Evolutionary conservation across 2,113 vertebrate species (phyloP), one percentile per base, ranked within the genome.

Genomic region (Pipa parva): DNA sequence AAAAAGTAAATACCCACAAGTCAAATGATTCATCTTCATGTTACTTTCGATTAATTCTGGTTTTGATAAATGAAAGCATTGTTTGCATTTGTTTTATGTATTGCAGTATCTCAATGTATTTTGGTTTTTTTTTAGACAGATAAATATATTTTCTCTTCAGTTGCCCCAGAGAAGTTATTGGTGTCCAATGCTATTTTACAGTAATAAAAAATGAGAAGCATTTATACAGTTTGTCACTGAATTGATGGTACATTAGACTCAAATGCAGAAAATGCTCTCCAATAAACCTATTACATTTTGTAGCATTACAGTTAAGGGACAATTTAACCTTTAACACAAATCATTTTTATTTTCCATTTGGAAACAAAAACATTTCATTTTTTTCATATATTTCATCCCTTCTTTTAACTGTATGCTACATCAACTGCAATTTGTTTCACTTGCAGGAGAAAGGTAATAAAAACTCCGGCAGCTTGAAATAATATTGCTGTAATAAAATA

Each of bases 261-360:
- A 37, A 71, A 77, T 78, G 78, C 7, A 79, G 63, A 84, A 27
- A 71, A 62, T 74, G 77, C 56, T 55, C 75, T 83, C 63, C 72
- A 72, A 70, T 73, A 81, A 82, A 77, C 64, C 72, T 75, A 54
- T 75, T 85, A 71, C 56, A 73, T 71, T 79, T 73, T 77, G 51
- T 73, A 84, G 70, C 61, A 74, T 71, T 80, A 67, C 63, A 56
- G 71, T 73, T 83, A 78, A 79, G 77, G 76, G 74, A 78, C 79
- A 80, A 83, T 81, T 84, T 86, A 89, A 87, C 75, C 72, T 82
- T 88, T 83, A 81, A 76, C 66, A 85, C 63, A 85, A 85, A 83
- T 87, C 36, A 80, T 75, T 81, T 83, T 84, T 79, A 82, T 76
- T 78, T 63, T 37, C 51, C 33, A 13, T 11, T 48, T 74, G 63